Base-by-base conservation (phyloP, 2,113 vertebrate species). In the Corvus hawaiiensis region DNA sequence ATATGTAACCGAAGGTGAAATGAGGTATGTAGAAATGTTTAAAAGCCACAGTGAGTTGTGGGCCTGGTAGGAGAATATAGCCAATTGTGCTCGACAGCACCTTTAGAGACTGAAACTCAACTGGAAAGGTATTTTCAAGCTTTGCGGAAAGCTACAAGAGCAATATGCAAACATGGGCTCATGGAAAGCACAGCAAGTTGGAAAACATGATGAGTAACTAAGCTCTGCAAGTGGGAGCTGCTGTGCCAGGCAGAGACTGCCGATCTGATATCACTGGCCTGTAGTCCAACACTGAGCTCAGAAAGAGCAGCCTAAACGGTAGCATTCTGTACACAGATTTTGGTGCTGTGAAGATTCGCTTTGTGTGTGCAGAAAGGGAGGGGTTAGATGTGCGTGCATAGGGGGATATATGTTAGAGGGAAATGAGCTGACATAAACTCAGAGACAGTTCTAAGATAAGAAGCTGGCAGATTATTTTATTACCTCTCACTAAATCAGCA, bases 351-450 rank as follows among this genome's bases (percentile, higher is more conserved):
- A 94, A 76, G 44, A 52, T 19, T 41, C 2, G 2, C 44, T 61
- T 28, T 10, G 4, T 52, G 11, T 71, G 27, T 75, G 20, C 69
- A 72, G 27, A 44, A 73, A 26, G 18, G 24, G 32, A 51, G 22
- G 20, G 8, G 2, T 14, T 41, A 24, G 17, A 24, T 2, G 0
- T 74, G 43, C 10, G 0, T 67, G 49, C 44, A 10, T 44, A 13
- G 15, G 2, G 5, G 3, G 13, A 18, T 64, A 11, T 44, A 26
- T 19, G 8, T 35, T 82, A 39, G 41, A 54, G 26, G 41, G 26
- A 79, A 68, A 49, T 44, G 44, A 82, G 9, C 58, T 69, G 71
- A 21, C 1, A 2, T 68, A 68, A 91, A 75, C 26, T 86, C 48
- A 94, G 39, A 92, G 24, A 12, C 12, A 23, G 54, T 27, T 84